Percentiles rank a stretch among this genome's conserved stretches.
Evolutionary conservation across 1,140 invertebrate species (phyloP).

Genomic region (Pristionchus pacificus): DNA sequence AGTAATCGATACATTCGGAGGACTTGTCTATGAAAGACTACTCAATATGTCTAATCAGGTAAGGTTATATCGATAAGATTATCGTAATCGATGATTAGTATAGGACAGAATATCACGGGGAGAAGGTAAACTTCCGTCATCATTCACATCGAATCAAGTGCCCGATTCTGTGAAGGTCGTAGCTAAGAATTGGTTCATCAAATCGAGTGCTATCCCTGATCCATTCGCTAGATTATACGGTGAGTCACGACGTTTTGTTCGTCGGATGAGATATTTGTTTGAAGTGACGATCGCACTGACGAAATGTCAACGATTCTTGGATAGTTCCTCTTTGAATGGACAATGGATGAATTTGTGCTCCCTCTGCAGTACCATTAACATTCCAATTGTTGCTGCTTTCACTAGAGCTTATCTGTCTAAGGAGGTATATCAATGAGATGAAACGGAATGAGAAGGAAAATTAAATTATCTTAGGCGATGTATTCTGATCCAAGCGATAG

Average conservation of each 20-base stretch:
- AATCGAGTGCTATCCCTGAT: not conserved
- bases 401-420: not conserved
- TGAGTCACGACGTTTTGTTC: not conserved
- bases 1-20: not conserved
- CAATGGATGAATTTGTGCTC: not conserved
- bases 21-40: not conserved
- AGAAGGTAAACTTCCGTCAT: not conserved
- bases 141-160: not conserved
- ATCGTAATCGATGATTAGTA: not conserved
- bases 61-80: not conserved
- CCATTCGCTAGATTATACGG: not conserved
- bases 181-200: not conserved
- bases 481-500: not conserved
- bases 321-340: not conserved
- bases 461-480: not conserved
- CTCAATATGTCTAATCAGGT: not conserved
- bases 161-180: not conserved
- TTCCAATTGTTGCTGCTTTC: not conserved
- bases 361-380: not conserved
- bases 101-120: not conserved
- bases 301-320: not conserved
- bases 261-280: not conserved
- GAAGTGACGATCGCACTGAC: not conserved
- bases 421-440: not conserved
- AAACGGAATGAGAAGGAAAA: not conserved